Evolutionary conservation across 2,797 vertebrate genomes (phyloP), one percentile per base, ranked within the genome.

Genomic region (Leptatherina wallacei): DNA sequence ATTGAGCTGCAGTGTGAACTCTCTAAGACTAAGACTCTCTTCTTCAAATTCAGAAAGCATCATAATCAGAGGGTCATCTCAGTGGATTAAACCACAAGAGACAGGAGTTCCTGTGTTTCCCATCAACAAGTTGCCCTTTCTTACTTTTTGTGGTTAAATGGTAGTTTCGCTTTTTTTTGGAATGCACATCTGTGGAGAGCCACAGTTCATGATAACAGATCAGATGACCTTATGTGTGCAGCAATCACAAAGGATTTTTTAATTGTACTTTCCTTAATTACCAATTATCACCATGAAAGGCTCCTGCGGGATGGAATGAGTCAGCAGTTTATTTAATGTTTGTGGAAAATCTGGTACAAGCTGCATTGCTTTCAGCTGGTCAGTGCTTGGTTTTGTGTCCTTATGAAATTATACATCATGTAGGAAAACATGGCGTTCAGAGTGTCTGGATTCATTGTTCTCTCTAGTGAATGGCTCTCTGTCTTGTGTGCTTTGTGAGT

Each of bases 391-490:
- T 2, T n/a, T 10, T 49, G 8, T 49, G 44, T 49, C 7, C 8
- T 49, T 49, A 49, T 49, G 44, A 49, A 49, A n/a, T 49, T 49
- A 69, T 61, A 3, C 61, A 63, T 54, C 0, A 4, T 72, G 81
- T 81, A 71, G 75, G 81, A 84, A 70, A 85, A 68, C 36, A 22
- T 69, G 77, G 71, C 14, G 61, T 65, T 81, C 61, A 71, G 75
- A 65, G 60, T 24, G 60, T 44, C 51, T 12, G 55, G 49, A 61
- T 77, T 83, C 82, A 79, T 83, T 85, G 82, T 85, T 74, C 42
- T 47, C 75, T 77, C 73, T 56, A 42, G 70, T 89, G 73, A 88
- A 87, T 83, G 83, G 58, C 64, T 42, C 73, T 80, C 85, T 87
- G 71, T 85, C 69, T 73, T 71, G 72, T 56, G 47, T 35, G 69